phyloP scores from a whole-genome alignment of 2,797 vertebrate species.

The Artibeus lituratus region DNA sequence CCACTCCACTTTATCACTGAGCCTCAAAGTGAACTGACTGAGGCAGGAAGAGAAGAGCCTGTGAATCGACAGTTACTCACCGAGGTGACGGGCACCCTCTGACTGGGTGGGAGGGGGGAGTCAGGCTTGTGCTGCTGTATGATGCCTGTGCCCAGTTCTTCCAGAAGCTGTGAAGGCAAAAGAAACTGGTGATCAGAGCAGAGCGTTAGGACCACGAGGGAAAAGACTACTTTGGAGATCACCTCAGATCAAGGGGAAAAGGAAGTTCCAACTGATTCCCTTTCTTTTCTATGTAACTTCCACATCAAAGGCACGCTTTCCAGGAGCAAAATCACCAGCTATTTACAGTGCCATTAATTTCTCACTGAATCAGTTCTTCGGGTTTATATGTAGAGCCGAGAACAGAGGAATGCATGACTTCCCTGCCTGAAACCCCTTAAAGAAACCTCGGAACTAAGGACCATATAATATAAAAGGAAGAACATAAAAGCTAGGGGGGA shows the following conservation, averaged over 20 bases:
- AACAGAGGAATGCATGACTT: background rate
- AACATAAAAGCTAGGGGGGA: background rate
- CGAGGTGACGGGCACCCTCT: conserved; percentile 86
- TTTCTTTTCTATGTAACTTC: conserved; percentile 24
- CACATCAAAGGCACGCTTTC: background rate
- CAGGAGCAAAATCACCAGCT: background rate
- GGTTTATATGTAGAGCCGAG: background rate
- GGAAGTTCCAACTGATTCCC: conserved; percentile 9
- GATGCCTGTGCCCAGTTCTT: conserved; percentile 93
- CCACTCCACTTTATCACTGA: background rate
- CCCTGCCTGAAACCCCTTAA: background rate
- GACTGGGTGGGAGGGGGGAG: conserved; percentile 76
- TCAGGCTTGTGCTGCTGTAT: conserved; percentile 93
- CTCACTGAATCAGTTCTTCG: background rate
- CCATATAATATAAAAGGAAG: background rate
- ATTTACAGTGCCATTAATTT: background rate
- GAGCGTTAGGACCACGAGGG: background rate
- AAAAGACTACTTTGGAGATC: background rate
- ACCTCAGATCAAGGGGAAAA: background rate
- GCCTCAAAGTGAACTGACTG: background rate
- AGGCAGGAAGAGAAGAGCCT: background rate
- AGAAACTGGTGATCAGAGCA: background rate
- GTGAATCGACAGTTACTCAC: conserved; percentile 76
- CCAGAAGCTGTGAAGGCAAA: conserved; percentile 87
- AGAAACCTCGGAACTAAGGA: background rate